Conservation (phyloP, 1,140 invertebrate genomes). For the Rhyzopertha dominica region DNA sequence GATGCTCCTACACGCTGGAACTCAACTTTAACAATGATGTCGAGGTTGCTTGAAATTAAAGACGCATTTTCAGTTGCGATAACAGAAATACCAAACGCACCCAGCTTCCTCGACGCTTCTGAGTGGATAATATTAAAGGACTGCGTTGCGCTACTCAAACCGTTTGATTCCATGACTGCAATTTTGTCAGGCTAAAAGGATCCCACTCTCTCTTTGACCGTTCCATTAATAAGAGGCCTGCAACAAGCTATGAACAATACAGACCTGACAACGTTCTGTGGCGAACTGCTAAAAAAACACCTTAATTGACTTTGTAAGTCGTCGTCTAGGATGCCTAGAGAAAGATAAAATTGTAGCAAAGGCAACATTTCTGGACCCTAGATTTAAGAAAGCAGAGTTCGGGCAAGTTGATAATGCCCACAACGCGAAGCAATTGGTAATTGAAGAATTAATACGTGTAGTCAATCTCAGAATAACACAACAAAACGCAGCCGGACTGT, state of each 20-base stretch:
- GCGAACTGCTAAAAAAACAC: background rate
- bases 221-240: slow-evolving; percentile 1
- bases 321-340: slow-evolving; percentile 26
- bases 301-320: slow-evolving; percentile 17
- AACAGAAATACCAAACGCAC: too few species aligned
- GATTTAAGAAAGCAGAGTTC: slow-evolving; percentile 37
- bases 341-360: slow-evolving; percentile 28
- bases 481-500: slow-evolving; percentile 1
- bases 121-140: background rate
- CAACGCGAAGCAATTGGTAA: slow-evolving; percentile 28
- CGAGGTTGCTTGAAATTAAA: slow-evolving; percentile 8
- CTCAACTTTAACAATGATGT: too few species aligned
- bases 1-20: too few species aligned
- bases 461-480: slow-evolving; percentile 4
- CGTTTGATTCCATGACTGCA: background rate
- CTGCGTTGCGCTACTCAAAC: background rate
- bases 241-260: slow-evolving; percentile 4
- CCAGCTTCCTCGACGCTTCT: too few species aligned
- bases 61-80: background rate
- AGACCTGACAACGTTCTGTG: background rate
- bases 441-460: slow-evolving; percentile 25
- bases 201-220: slow-evolving; percentile 2
- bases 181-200: background rate
- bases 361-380: slow-evolving; percentile 35
- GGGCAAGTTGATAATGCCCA: slow-evolving; percentile 30